Percentiles rank a stretch among this genome's conserved stretches.
These are phyloP conservation scores for Agonum fuliginosum DNA, from an alignment of 2,888 invertebrate genomes.

Conservation along the genomic window DNA sequence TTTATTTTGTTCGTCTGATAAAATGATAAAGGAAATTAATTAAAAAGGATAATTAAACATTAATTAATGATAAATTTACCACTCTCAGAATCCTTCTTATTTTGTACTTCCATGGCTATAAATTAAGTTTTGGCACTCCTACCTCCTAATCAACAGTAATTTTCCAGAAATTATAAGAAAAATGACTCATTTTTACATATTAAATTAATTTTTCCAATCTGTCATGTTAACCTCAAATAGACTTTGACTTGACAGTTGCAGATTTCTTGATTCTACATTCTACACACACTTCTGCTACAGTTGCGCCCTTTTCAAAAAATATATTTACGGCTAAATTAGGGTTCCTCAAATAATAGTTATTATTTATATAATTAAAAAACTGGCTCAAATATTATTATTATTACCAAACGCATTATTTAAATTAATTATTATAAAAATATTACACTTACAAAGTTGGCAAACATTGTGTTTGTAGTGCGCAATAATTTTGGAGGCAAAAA, in stretches of 20 bases:
- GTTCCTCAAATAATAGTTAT: no score
- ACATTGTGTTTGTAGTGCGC: no score
- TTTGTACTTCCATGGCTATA: constrained; percentile 36
- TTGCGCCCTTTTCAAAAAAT: no score
- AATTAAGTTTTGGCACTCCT: constrained; percentile 1
- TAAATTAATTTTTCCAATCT: constrained; percentile 32
- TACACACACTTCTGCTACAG: no score
- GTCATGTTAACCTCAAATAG: constrained; percentile 36
- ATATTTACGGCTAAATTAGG: no score
- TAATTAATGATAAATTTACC: constrained; percentile 7
- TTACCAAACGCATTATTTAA: no score
- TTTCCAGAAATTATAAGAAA: not conserved
- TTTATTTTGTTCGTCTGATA: constrained; percentile 27
- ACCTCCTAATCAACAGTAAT: not conserved
- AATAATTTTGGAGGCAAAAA: no score
- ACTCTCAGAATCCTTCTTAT: constrained; percentile 23
- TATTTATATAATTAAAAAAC: no score
- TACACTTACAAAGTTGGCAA: no score
- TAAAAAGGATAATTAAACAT: not conserved
- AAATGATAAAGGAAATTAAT: constrained; percentile 14
- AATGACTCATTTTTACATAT: constrained; percentile 41
- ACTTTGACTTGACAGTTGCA: not conserved
- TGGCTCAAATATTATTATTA: no score
- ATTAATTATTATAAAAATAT: no score
- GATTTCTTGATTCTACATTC: no score